Base-by-base conservation (phyloP, 2,888 invertebrate species). In the Stratiomys singularior region DNA sequence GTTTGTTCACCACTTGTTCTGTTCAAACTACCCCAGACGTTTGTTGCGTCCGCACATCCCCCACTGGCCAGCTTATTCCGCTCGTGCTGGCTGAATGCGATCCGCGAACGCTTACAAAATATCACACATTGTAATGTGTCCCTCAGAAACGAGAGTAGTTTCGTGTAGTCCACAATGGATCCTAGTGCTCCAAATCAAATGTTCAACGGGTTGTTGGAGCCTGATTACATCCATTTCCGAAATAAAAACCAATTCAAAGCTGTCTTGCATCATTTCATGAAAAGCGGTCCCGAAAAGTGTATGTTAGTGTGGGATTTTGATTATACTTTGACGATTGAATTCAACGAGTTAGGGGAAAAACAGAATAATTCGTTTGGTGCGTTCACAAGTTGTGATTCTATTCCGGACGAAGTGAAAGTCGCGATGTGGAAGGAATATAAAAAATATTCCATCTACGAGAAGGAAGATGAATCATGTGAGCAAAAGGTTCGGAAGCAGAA, bases 251-350 rank as follows among this genome's bases (percentile, higher is more conserved):
- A n/a, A 56, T 11, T 56, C 0, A 18, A 11, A n/a, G 0, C 18
- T 11, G n/a, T 15, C 9, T 15, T 56, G 15, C 9, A 18, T 18
- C 0, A 18, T 15, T 18, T 56, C 56, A 11, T 7, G 9, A 7
- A 7, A 23, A 27, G 25, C 66, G 90, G 91, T 27, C 83, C 88
- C 52, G 86, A 86, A n/a, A 90, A 90, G 82, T 85, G 94, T 58
- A 90, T 95, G 90, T 89, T 95, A 58, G 93, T 96, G 2, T 92
- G 94, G 0, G 96, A 96, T 85, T 96, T 95, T 86, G 96, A 96
- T 85, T 89, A 92, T 82, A 96, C 96, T 1, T 86, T 96, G 71
- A 94, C 95, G 0, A 92, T 92, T 81, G 92, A 93, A 82, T 91
- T 89, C 80, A 87, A 92, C 83, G 90, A 93, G 82, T 88, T 90